A percentile compares a stretch with the other conserved stretches of the same genome.
phyloP scores from a whole-genome alignment of 2,888 invertebrate species.

The Protonemura montana region DNA sequence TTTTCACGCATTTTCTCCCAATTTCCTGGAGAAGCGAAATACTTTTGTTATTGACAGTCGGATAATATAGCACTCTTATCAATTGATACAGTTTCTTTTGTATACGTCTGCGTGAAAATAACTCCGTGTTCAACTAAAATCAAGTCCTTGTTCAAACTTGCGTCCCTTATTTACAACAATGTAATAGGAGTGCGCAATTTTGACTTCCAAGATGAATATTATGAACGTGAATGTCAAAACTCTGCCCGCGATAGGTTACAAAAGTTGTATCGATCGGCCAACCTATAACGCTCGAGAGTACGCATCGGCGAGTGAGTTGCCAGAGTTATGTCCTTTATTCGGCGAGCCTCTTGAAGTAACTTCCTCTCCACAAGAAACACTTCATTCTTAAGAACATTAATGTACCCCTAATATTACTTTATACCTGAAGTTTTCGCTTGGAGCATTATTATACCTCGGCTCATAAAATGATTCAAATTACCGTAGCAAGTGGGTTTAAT shows the following conservation, averaged over 20 bases:
- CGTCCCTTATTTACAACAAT: too few relatives aligned
- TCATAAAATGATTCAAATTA: slow-evolving; percentile 39
- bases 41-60: too few relatives aligned
- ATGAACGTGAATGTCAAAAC: too few relatives aligned
- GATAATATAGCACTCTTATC: too few relatives aligned
- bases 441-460: slow-evolving; percentile 22
- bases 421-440: slow-evolving; percentile 27
- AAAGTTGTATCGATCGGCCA: too few relatives aligned
- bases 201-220: too few relatives aligned
- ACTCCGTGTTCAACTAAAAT: too few relatives aligned
- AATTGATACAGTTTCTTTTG: too few relatives aligned
- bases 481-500: slow-evolving; percentile 23
- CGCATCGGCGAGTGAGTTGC: background rate
- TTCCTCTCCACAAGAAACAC: slow-evolving; percentile 13
- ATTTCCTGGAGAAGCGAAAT: background rate
- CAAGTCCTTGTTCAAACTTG: too few relatives aligned
- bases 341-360: background rate
- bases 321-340: background rate
- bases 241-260: too few relatives aligned
- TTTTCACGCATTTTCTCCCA: background rate
- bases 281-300: background rate
- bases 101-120: too few relatives aligned
- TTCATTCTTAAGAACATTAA: background rate
- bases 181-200: too few relatives aligned
- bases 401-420: slow-evolving; percentile 21